Base-by-base conservation (phyloP, 2,113 vertebrate genomes). In the Emydura subglobosa region DNA sequence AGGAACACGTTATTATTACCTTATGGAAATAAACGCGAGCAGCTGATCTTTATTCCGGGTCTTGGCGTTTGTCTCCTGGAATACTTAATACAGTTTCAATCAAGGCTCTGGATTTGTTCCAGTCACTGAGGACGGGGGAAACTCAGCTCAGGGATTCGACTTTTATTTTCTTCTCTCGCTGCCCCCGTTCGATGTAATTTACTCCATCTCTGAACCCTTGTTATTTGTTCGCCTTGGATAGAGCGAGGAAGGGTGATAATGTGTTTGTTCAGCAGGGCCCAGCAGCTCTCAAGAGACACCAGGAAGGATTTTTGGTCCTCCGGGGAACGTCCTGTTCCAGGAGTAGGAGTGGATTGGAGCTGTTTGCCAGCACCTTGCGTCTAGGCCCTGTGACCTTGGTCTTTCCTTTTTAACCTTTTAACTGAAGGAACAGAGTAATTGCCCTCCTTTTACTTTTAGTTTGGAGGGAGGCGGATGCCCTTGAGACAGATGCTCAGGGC, bases 71-170 rank as follows among this genome's bases (percentile, higher is more conserved):
- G 93, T 96, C 95, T 97, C 94, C 61, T 19, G 27, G 39, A 85
- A 92, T 92, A 90, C 68, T 74, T 94, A 89, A 95, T 96, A 74
- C 0, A 39, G 96, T 88, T 95, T 94, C 88, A 54, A 85, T 97
- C 93, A 83, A 65, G 78, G 65, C 94, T 91, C 93, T 5, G n/a
- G 97, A 97, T 98, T 98, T 97, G 97, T 98, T 98, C 97, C 53
- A 57, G 96, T 97, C 24, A 2, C 91, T 85, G 93, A 94, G 84
- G 85, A 85, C 0, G 3, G 47, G 3, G 31, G 87, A 89, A 93
- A 83, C 85, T 92, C 44, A 3, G 94, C 86, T 85, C 21, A 2
- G 59, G 81, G 59, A 49, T 55, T 1, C 54, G n/a, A 21, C 25
- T 87, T 76, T 0, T 10, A 10, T 90, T 91, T 91, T 83, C 53